A percentile compares a stretch with the other conserved stretches of the same genome.
Conservation (phyloP, 2,113 vertebrate species). For the Chloropsis hardwickii region DNA sequence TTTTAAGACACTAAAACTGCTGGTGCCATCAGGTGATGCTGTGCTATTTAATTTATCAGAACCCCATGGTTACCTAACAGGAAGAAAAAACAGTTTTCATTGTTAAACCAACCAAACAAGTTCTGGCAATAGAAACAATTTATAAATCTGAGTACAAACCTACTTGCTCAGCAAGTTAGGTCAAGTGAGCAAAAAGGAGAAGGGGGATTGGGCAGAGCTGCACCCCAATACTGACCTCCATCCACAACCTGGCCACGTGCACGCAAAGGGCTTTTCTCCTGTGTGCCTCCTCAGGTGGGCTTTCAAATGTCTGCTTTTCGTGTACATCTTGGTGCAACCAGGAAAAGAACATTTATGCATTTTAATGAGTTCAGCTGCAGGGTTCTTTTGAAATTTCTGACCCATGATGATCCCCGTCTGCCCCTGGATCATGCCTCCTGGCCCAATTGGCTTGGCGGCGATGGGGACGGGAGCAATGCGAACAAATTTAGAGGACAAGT, state of each 20-base stretch:
- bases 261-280: conserved; percentile 93
- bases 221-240: conserved; percentile 87
- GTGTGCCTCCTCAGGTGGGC: conserved; percentile 94
- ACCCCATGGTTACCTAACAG: neutral
- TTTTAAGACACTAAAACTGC: neutral
- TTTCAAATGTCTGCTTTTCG: conserved; percentile 96
- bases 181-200: neutral
- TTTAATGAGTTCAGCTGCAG: conserved; percentile 91
- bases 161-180: neutral
- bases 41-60: neutral
- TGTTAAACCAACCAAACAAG: neutral
- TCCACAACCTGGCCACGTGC: conserved; percentile 92
- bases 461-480: conserved; percentile 93
- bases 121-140: neutral
- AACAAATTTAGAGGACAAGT: conserved; percentile 88
- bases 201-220: neutral
- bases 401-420: conserved; percentile 79
- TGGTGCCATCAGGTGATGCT: neutral
- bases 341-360: conserved; percentile 96
- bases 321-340: conserved; percentile 96
- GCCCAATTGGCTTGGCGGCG: conserved; percentile 86
- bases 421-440: conserved; percentile 76
- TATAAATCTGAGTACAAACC: neutral
- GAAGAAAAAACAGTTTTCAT: neutral
- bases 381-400: conserved; percentile 91